Base-by-base conservation (phyloP, 2,888 invertebrate species). In the Petrolisthes manimaculis region DNA sequence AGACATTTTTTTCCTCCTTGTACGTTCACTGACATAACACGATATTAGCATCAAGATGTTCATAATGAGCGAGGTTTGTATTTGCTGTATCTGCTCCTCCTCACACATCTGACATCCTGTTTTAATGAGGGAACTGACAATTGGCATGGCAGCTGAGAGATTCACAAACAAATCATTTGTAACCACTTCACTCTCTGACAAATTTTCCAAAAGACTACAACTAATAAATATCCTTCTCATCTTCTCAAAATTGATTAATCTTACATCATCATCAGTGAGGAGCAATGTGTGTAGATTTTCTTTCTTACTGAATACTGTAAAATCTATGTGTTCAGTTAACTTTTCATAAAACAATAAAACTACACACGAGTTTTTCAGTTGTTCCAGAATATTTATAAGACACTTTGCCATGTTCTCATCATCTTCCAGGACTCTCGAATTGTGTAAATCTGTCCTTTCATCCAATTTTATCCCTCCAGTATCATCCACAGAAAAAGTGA, bases 11-110 rank as follows among this genome's bases (percentile, higher is more conserved):
- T 83, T 80, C 80, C 74, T 90, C 14, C 79, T 54, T 53, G 77
- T 74, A 3, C 85, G 71, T 37, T 88, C 88, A 75, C 69, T 88
- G 21, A 83, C 88, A 80, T 90, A 90, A 24, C 90, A 88, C 5
- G 83, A 74, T 18, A 90, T 67, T 54, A 90, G 80, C 88, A 90
- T 83, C 5, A 90, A 24, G 71, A 86, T 81, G 78, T 88, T 88
- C 18, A 88, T 71, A 12, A 88, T 56, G 67, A 90, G 85, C 14
- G 88, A 78, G 1, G 77, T 54, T 55, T 88, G 85, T 21, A 84
- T 90, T 51, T 84, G 61, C 24, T 53, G 24, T 18, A 88, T 54
- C 2, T 77, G 74, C 12, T 85, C 80, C 53, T 90, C 90, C 6
- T 56, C 61, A 24, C 88, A 86, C 4, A 53, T 24, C 54, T 90